A percentile compares a stretch with the other conserved stretches of the same genome.
Evolutionary conservation across 2,888 invertebrate genomes (phyloP).

Genomic region (Meganola albula): DNA sequence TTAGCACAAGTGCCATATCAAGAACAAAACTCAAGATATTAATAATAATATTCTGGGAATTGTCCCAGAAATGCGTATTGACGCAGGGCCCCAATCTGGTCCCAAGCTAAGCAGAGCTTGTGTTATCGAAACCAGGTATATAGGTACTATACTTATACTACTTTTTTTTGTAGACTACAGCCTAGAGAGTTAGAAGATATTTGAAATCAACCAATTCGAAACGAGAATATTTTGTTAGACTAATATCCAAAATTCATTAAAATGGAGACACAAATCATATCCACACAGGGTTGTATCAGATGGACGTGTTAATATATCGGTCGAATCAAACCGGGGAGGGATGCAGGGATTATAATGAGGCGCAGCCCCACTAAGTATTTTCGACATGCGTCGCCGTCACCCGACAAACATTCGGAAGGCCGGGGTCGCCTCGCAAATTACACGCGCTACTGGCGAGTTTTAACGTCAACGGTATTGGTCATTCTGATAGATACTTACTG

Average conservation of each 20-base stretch:
- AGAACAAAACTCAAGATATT: no score
- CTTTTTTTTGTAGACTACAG: no score
- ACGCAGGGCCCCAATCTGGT: no score
- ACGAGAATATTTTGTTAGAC: not conserved
- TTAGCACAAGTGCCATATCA: no score
- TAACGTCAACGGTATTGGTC: conserved; percentile 40
- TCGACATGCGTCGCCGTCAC: conserved; percentile 76
- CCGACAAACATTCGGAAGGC: conserved; percentile 65
- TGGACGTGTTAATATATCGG: conserved; percentile 73
- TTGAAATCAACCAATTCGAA: no score
- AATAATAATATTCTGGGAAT: no score
- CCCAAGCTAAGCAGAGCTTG: no score
- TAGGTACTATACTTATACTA: no score
- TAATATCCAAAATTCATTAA: conserved; percentile 7
- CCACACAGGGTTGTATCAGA: conserved; percentile 37
- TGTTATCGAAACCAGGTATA: no score
- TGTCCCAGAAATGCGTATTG: no score
- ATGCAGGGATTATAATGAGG: conserved; percentile 74
- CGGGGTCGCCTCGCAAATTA: conserved; percentile 56
- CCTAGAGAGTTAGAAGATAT: no score
- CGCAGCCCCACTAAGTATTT: conserved; percentile 75
- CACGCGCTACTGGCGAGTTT: conserved; percentile 43
- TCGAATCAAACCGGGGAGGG: conserved; percentile 53
- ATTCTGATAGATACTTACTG: conserved; percentile 20
- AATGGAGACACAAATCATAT: conserved; percentile 30